A percentile compares a stretch with the other conserved stretches of the same genome.
phyloP scores from a whole-genome alignment of 2,888 invertebrate genomes.

The Dysmachus trigonus region DNA sequence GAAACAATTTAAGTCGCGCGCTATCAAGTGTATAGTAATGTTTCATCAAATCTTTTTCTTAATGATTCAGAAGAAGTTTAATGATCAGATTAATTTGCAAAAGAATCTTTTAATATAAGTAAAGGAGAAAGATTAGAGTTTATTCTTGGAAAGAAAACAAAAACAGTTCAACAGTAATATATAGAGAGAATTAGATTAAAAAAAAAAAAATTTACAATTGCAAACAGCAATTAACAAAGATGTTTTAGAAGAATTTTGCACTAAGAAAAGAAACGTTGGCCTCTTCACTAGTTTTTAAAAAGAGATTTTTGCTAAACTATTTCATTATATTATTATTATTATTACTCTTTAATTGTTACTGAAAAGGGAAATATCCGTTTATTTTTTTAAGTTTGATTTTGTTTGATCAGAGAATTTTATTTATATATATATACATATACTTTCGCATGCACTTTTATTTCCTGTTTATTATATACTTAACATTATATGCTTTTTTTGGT shows the following conservation, averaged over 20 bases:
- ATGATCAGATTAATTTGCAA: slow-evolving; percentile 31
- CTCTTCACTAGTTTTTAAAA: slow-evolving; percentile 49
- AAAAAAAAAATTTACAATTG: too few relatives aligned
- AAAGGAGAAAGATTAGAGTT: slow-evolving; percentile 32
- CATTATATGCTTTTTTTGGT: slow-evolving; percentile 59
- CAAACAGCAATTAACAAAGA: slow-evolving; percentile 23
- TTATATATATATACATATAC: slow-evolving; percentile 44
- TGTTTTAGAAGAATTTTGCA: slow-evolving; percentile 25
- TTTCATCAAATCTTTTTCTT: slow-evolving; percentile 5
- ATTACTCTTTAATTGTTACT: background rate
- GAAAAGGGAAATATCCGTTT: slow-evolving; percentile 17
- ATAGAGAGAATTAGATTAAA: background rate
- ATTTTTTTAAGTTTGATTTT: slow-evolving; percentile 30
- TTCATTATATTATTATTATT: slow-evolving; percentile 10
- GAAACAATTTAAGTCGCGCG: slow-evolving; percentile 1
- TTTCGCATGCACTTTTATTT: slow-evolving; percentile 38
- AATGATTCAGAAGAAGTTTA: background rate
- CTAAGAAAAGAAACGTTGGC: slow-evolving; percentile 53
- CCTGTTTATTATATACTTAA: slow-evolving; percentile 38
- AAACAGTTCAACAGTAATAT: background rate
- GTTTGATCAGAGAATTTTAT: slow-evolving; percentile 38
- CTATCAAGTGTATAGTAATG: slow-evolving; percentile 3
- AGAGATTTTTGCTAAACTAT: slow-evolving; percentile 21
- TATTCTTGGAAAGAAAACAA: background rate
- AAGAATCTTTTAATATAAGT: slow-evolving; percentile 5